Evolutionary conservation across 2,113 vertebrate genomes (phyloP).

Genomic region (Grallaria varia): DNA sequence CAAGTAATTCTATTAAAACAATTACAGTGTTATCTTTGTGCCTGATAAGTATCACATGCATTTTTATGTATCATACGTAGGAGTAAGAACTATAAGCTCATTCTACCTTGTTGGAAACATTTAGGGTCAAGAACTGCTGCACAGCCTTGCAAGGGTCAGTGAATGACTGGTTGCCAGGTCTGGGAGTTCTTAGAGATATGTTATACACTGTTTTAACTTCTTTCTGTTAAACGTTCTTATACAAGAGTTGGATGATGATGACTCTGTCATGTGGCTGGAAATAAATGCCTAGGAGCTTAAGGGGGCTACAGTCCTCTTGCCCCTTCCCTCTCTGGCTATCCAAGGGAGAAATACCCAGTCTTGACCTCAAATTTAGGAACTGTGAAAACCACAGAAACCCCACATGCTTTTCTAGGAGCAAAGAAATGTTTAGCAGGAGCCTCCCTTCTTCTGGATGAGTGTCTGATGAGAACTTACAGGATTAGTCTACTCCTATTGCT

Average conservation of each 20-base stretch:
- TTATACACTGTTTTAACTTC: neutral
- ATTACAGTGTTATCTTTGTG: neutral
- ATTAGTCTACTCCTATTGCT: neutral
- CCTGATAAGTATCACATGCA: fast-evolving
- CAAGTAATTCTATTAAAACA: neutral
- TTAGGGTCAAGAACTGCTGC: neutral
- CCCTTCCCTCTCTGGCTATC: neutral
- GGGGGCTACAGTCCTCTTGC: neutral
- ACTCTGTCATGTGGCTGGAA: neutral
- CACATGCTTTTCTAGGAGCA: neutral
- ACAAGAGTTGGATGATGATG: neutral
- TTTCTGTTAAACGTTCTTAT: neutral
- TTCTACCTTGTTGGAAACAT: neutral
- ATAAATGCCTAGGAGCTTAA: neutral
- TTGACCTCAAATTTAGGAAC: neutral
- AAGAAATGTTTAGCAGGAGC: neutral
- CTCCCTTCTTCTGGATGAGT: neutral
- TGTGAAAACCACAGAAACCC: neutral
- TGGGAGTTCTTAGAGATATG: neutral
- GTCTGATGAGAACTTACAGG: neutral
- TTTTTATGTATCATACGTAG: neutral
- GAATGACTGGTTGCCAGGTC: neutral
- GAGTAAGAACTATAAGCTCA: neutral
- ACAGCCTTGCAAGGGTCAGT: neutral
- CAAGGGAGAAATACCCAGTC: neutral